A percentile compares a stretch with the other conserved stretches of the same genome.
Conservation (phyloP, 2,113 vertebrate genomes). For the Apus apus region DNA sequence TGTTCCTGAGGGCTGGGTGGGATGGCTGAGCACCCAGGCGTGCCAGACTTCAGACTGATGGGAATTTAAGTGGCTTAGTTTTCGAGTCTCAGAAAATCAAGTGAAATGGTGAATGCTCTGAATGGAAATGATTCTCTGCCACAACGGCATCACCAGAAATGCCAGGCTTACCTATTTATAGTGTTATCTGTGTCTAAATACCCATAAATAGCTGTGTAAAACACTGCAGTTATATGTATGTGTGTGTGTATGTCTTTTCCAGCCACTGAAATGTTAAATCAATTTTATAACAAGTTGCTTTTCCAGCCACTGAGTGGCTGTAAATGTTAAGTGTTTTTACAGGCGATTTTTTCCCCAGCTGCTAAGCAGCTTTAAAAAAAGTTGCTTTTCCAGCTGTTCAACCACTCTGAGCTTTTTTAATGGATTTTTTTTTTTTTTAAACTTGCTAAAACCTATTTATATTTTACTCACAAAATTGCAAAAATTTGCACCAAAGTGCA, state of each 20-base stretch:
- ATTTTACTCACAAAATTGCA: conserved; percentile 77
- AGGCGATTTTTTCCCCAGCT: conserved; percentile 78
- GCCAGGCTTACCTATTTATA: conserved; percentile 59
- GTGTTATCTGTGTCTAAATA: conserved; percentile 51
- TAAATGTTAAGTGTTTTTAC: conserved; percentile 85
- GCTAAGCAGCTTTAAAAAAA: conserved; percentile 74
- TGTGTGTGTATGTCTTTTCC: conserved; percentile 75
- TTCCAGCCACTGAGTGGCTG: conserved; percentile 81
- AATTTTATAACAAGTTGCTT: conserved; percentile 83
- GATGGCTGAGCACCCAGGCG: conserved; percentile 41
- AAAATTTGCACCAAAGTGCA: conserved; percentile 65
- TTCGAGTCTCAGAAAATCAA: conserved; percentile 41
- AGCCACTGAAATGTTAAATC: conserved; percentile 80
- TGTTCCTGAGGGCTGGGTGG: conserved; percentile 64
- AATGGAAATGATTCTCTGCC: conserved; percentile 55
- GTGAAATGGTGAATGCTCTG: conserved; percentile 1
- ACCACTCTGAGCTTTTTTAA: conserved; percentile 74
- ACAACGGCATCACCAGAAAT: conserved; percentile 33
- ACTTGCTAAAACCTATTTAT: conserved; percentile 80
- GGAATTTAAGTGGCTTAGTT: conserved; percentile 58
- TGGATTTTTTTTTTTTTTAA: conserved; percentile 65
- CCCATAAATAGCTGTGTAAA: conserved; percentile 73
- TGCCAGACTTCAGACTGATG: conserved; percentile 63
- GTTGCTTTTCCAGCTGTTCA: conserved; percentile 78
- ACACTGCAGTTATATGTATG: conserved; percentile 40